phyloP scores from a whole-genome alignment of 2,888 invertebrate species.

The Drosophila nr. perissopoda region DNA sequence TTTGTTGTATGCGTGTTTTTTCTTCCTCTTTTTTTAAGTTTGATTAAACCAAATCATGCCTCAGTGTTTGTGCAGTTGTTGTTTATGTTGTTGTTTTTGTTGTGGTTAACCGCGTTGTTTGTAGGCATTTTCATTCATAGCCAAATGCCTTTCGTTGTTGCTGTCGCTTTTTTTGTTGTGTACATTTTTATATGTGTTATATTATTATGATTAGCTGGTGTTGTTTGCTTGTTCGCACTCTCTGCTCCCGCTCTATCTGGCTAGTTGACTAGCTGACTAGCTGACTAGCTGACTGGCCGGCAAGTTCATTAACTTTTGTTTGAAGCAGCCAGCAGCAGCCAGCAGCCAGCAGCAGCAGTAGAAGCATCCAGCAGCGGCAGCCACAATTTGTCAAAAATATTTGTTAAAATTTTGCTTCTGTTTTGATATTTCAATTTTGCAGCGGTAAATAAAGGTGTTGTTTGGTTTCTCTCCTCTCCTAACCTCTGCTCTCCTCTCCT shows the following conservation, averaged over 20 bases:
- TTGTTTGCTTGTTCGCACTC: conserved; percentile 47
- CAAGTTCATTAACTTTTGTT: conserved; percentile 78
- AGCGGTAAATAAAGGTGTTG: conserved; percentile 1
- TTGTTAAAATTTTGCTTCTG: conserved; percentile 64
- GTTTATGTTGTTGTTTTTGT: conserved; percentile 9
- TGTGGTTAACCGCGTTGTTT: conserved; percentile 41
- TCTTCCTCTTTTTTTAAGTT: conserved; percentile 29
- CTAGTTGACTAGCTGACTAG: conserved; percentile 41
- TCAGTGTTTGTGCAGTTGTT: conserved; percentile 39
- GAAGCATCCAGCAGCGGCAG: conserved; percentile 39
- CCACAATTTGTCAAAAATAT: conserved; percentile 73
- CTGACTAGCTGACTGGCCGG: conserved; percentile 40
- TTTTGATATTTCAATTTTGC: conserved; percentile 43
- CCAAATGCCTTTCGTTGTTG: conserved; percentile 21
- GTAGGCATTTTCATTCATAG: conserved; percentile 72
- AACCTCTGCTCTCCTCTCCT: background rate
- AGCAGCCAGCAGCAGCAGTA: background rate
- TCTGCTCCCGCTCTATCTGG: conserved; percentile 37
- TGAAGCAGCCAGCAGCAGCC: conserved; percentile 16
- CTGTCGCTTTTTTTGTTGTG: conserved; percentile 24
- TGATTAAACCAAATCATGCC: conserved; percentile 42
- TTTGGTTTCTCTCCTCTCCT: background rate
- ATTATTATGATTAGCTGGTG: conserved; percentile 67
- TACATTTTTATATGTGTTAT: conserved; percentile 48
- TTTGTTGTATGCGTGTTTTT: conserved; percentile 1